Evolutionary conservation across 2,113 vertebrate species (phyloP).

Genomic region (Gallinago paraguaiae): DNA sequence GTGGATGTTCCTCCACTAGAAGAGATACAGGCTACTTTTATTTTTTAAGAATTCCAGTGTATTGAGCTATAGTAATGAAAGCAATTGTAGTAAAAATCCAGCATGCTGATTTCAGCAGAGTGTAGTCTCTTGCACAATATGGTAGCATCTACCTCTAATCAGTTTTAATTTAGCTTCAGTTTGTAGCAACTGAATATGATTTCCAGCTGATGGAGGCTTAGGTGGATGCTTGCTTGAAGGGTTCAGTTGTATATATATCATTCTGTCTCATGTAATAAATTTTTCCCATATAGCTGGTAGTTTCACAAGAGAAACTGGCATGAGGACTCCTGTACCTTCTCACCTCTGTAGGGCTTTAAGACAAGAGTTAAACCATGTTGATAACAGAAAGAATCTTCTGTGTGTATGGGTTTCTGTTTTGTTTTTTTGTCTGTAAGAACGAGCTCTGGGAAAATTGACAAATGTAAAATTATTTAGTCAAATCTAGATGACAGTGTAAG

Average conservation of each 20-base stretch:
- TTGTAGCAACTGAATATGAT: neutral
- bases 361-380: neutral
- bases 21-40: neutral
- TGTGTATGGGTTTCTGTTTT: neutral
- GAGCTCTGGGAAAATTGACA: neutral
- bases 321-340: neutral
- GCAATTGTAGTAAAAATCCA: neutral
- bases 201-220: neutral
- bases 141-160: neutral
- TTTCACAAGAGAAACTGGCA: neutral
- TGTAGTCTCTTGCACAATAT: neutral
- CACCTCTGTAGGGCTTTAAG: neutral
- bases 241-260: neutral
- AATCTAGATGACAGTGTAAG: neutral
- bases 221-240: neutral
- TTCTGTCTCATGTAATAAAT: neutral
- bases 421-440: neutral
- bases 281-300: neutral
- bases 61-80: neutral
- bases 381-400: neutral
- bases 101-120: neutral
- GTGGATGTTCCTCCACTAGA: neutral
- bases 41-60: neutral
- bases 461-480: neutral
- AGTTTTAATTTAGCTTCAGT: neutral